Evolutionary conservation across 2,113 vertebrate genomes (phyloP).

Genomic region (Salvelinus namaycush): DNA sequence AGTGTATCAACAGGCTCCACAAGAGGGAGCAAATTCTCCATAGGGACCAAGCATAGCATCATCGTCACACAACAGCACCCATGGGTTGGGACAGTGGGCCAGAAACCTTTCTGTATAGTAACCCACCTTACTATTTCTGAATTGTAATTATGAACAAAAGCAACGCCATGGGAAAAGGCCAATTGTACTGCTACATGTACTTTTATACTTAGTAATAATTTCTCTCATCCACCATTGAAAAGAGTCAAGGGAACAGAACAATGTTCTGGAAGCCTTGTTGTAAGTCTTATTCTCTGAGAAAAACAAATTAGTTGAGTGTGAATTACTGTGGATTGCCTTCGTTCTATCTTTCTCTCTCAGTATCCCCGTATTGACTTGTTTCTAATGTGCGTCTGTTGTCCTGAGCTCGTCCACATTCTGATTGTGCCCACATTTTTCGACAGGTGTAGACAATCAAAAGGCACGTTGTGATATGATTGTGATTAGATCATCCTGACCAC

Average conservation of each 20-base stretch:
- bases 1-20: conserved; percentile 53
- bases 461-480: too few relatives aligned
- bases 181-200: too few relatives aligned
- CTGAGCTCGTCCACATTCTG: too few relatives aligned
- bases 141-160: too few relatives aligned
- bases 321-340: not conserved
- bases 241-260: not conserved
- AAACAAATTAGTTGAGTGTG: not conserved
- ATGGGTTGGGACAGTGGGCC: not conserved
- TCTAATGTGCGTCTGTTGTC: too few relatives aligned
- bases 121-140: too few relatives aligned
- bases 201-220: too few relatives aligned
- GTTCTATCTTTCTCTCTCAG: not conserved
- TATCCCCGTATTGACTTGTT: not conserved
- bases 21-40: conserved; percentile 68
- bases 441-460: too few relatives aligned
- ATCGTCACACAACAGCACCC: not conserved
- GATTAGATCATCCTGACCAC: too few relatives aligned
- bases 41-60: conserved; percentile 24
- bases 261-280: not conserved
- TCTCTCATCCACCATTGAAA: too few relatives aligned
- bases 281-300: not conserved
- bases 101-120: not conserved
- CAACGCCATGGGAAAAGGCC: too few relatives aligned
- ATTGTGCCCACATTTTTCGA: too few relatives aligned